phyloP scores from a whole-genome alignment of 2,888 invertebrate genomes.

The Apodemia mormo region DNA sequence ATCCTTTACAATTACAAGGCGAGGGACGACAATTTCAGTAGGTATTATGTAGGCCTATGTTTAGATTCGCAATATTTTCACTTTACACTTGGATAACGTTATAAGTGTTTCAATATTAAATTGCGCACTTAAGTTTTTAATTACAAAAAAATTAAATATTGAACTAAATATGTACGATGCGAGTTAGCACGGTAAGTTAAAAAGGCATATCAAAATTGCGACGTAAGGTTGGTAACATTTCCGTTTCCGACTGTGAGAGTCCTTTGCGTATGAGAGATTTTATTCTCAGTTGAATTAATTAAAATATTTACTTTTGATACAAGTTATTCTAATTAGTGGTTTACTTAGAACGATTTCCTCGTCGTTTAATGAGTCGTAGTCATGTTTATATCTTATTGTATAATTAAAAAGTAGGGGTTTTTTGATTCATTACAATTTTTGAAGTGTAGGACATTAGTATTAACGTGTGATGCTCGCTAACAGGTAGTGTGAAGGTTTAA shows the following conservation, averaged over 20 bases:
- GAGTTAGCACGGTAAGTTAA: constrained; percentile 68
- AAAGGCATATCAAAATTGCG: constrained; percentile 78
- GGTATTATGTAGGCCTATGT: constrained; percentile 32
- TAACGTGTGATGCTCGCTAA: constrained; percentile 22
- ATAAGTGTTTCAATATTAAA: constrained; percentile 52
- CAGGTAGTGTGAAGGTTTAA: constrained; percentile 55
- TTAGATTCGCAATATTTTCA: constrained; percentile 48
- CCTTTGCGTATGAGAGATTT: constrained; percentile 66
- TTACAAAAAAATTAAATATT: constrained; percentile 61
- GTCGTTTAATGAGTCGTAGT: constrained; percentile 38
- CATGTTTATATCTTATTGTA: constrained; percentile 30
- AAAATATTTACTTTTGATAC: constrained; percentile 45
- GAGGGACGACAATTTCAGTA: not conserved
- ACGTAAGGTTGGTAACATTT: constrained; percentile 74
- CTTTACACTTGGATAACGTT: constrained; percentile 54
- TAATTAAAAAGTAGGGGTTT: constrained; percentile 23
- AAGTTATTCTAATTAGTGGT: constrained; percentile 42
- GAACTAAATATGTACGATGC: constrained; percentile 59
- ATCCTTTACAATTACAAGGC: constrained; percentile 13
- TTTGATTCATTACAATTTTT: constrained; percentile 29
- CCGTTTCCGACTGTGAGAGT: constrained; percentile 66
- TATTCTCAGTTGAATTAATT: constrained; percentile 61
- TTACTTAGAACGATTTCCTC: constrained; percentile 38
- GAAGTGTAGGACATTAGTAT: constrained; percentile 23
- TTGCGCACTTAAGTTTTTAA: constrained; percentile 56